Evolutionary conservation across 2,797 vertebrate species (phyloP).

Genomic region (Rhinatrema bivittatum): DNA sequence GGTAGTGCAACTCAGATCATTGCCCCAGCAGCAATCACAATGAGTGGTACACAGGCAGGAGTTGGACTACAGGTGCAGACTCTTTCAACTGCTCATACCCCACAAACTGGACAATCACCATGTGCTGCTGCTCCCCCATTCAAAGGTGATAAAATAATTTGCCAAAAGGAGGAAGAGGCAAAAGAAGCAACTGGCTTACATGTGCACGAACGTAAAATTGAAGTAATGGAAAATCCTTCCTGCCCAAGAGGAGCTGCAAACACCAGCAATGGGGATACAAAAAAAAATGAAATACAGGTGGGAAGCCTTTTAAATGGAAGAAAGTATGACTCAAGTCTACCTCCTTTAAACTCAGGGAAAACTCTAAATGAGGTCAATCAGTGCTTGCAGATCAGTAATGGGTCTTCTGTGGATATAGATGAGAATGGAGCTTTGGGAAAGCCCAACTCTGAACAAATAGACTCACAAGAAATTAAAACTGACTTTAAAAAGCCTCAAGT

Average conservation of each 20-base stretch:
- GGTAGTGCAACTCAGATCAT: slow-evolving; percentile 71
- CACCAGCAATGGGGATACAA: slow-evolving; percentile 89
- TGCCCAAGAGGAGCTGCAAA: slow-evolving; percentile 73
- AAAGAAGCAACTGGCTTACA: slow-evolving; percentile 96
- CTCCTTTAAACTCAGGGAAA: slow-evolving; percentile 99
- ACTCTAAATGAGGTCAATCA: slow-evolving; percentile 75
- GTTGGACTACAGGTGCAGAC: slow-evolving; percentile 77
- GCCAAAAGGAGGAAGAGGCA: slow-evolving; percentile 99
- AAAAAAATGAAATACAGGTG: slow-evolving; percentile 65
- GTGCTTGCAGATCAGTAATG: slow-evolving; percentile 78
- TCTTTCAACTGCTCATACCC: slow-evolving; percentile 59
- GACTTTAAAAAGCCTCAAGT: slow-evolving; percentile 90
- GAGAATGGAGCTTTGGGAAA: slow-evolving; percentile 76
- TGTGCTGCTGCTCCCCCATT: slow-evolving; percentile 70
- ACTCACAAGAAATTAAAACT: slow-evolving; percentile 59
- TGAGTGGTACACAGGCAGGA: slow-evolving; percentile 68
- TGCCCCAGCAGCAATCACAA: slow-evolving; percentile 63
- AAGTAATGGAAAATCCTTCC: slow-evolving; percentile 98
- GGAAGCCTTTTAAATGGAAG: slow-evolving; percentile 94
- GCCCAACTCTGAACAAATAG: slow-evolving; percentile 62
- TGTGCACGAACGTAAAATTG: slow-evolving; percentile 93
- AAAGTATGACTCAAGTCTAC: slow-evolving; percentile 96
- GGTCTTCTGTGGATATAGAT: slow-evolving; percentile 74
- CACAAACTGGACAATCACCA: slow-evolving; percentile 62
- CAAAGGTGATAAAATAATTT: slow-evolving; percentile 97